Evolutionary conservation across 2,797 vertebrate genomes (phyloP), one percentile per base, ranked within the genome.

Genomic region (Oreochromis grahami): DNA sequence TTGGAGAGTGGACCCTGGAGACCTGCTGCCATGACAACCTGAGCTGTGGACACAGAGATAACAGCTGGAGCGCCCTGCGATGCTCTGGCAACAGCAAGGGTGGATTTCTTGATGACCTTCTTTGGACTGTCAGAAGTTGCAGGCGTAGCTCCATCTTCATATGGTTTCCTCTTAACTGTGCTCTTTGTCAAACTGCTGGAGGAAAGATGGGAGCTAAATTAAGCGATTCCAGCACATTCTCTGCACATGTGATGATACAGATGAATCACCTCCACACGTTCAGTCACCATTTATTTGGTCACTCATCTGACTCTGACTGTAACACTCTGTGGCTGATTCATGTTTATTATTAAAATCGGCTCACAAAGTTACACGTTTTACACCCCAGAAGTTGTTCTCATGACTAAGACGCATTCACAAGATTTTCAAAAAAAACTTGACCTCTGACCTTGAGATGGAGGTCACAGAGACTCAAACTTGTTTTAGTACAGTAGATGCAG

Each of bases 151-250:
- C 68, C 68, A 5, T 98, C 98, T 91, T 98, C 98, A 15, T 98
- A 98, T 24, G 97, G 92, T 84, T 98, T 98, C 86, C 98, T 96
- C 91, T 98, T 98, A 72, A 98, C 97, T 0, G 98, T 98, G 91
- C 95, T 97, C 91, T 98, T 98, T 70, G 98, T 97, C 94, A 98
- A 97, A 82, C 97, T 97, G 32, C 98, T 98, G 85, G 13, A 50
- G 52, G 5, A 13, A 1, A 19, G 45, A 65, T 5, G 11, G 48
- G 17, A 76, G 52, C 52, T 65, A 76, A 82, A 29, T 63, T 4
- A 60, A 36, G 58, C 32, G 21, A n/a, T 13, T 48, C 24, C 9
- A 0, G 43, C 24, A n/a, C n/a, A n/a, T n/a, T 2, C 21, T 70
- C 9, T 72, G 41, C 41, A 26, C 65, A 48, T 17, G 41, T 72